phyloP scores from a whole-genome alignment of 2,888 invertebrate species.

The Agrenia bidenticulata region DNA sequence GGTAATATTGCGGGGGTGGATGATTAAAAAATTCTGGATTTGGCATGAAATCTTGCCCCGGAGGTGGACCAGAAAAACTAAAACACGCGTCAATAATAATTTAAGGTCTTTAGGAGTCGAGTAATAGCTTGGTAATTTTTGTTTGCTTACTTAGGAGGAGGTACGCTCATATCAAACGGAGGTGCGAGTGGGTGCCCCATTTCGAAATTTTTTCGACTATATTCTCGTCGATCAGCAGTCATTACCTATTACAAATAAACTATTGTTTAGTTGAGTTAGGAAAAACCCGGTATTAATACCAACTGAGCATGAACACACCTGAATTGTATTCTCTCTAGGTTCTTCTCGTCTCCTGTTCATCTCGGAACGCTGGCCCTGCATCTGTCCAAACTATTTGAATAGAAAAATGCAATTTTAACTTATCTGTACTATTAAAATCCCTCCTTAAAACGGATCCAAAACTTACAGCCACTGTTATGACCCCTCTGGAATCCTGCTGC shows the following conservation, averaged over 20 bases:
- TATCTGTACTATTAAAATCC: not conserved
- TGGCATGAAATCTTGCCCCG: constrained; percentile 43
- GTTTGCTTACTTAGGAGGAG: constrained; percentile 50
- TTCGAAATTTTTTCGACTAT: constrained; percentile 64
- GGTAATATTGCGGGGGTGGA: constrained; percentile 42
- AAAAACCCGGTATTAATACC: too few species aligned
- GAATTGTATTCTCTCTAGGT: constrained; percentile 78
- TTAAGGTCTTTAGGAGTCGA: too few species aligned
- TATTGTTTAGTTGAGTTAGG: too few species aligned
- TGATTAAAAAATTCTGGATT: constrained; percentile 49
- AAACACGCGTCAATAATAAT: not conserved
- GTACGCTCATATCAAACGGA: constrained; percentile 64
- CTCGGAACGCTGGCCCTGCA: constrained; percentile 36
- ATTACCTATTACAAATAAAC: constrained; percentile 65
- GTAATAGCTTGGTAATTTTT: too few species aligned
- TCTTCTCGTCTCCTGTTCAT: constrained; percentile 44
- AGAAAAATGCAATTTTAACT: too few species aligned
- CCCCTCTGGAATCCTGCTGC: constrained; percentile 33
- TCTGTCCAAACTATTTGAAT: constrained; percentile 29
- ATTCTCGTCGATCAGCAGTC: constrained; percentile 86
- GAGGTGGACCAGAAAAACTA: constrained; percentile 34
- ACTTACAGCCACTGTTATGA: constrained; percentile 59
- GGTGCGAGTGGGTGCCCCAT: constrained; percentile 54
- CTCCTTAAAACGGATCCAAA: constrained; percentile 59
- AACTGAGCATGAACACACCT: constrained; percentile 59